Percentiles rank a stretch among this genome's conserved stretches.
Evolutionary conservation across 2,113 vertebrate genomes (phyloP).

Genomic region (Sinosuthora webbiana): DNA sequence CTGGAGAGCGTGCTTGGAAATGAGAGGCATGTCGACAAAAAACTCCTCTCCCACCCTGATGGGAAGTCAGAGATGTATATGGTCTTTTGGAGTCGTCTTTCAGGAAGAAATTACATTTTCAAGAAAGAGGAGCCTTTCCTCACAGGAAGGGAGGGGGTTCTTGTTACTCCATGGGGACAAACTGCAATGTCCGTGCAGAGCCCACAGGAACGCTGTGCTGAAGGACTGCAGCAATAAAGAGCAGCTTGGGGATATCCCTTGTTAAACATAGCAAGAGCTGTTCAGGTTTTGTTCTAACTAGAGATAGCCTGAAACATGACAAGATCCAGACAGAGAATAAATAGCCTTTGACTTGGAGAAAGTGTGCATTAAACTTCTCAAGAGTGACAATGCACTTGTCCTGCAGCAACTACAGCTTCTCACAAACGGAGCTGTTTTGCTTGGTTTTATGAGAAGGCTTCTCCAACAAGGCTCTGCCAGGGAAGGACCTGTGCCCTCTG

Average conservation of each 20-base stretch:
- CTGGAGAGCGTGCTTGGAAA: not conserved
- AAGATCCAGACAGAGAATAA: not conserved
- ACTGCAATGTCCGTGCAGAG: accelerated
- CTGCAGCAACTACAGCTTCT: not conserved
- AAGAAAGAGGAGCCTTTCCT: not conserved
- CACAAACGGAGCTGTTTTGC: not conserved
- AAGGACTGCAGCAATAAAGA: not conserved
- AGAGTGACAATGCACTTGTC: accelerated
- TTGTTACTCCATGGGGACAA: accelerated
- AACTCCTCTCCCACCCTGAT: not conserved
- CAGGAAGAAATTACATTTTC: not conserved
- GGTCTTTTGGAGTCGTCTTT: not conserved
- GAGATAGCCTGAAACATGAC: not conserved
- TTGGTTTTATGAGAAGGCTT: not conserved
- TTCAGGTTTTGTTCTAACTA: not conserved
- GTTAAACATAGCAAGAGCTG: not conserved
- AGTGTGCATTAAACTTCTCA: not conserved
- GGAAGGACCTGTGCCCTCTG: not conserved
- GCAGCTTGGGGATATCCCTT: not conserved
- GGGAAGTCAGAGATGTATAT: not conserved
- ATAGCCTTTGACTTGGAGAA: not conserved
- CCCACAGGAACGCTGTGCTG: accelerated
- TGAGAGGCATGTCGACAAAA: not conserved
- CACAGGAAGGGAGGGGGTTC: not conserved
- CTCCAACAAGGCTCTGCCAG: not conserved